Conservation (phyloP, 2,113 vertebrate species). For the Calonectris borealis region DNA sequence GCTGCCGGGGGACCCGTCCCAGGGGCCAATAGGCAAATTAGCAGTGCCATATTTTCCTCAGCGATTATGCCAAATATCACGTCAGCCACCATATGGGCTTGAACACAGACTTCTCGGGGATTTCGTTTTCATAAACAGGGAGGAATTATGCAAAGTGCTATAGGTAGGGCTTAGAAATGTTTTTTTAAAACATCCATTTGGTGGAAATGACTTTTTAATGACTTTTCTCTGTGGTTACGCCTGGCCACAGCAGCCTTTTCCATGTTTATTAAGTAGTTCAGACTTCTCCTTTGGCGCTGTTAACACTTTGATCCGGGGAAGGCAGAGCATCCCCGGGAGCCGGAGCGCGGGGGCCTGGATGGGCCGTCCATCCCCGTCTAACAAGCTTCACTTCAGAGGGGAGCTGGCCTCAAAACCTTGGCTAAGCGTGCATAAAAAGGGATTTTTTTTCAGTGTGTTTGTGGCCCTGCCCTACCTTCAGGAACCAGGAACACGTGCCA, state of each 20-base stretch:
- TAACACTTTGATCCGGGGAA: accelerated
- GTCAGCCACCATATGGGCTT: neutral
- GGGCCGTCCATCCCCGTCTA: neutral
- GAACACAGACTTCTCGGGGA: neutral
- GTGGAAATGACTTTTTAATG: constrained; percentile 27
- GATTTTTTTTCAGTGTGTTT: accelerated
- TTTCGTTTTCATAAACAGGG: neutral
- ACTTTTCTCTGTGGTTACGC: neutral
- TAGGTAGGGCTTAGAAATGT: neutral
- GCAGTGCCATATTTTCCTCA: neutral
- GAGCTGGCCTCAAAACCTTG: neutral
- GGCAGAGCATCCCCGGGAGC: neutral
- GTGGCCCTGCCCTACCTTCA: neutral
- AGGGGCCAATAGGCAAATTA: neutral
- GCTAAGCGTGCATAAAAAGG: accelerated
- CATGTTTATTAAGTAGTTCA: neutral
- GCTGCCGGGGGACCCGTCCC: neutral
- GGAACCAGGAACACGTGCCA: neutral
- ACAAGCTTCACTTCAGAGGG: neutral
- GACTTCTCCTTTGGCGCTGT: neutral
- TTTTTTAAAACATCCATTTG: neutral
- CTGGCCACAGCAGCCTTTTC: neutral
- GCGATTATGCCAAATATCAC: neutral
- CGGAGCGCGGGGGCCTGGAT: accelerated
- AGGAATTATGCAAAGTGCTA: constrained; percentile 23